Conservation (phyloP, 2,113 vertebrate species). For the Gallinago paraguaiae region DNA sequence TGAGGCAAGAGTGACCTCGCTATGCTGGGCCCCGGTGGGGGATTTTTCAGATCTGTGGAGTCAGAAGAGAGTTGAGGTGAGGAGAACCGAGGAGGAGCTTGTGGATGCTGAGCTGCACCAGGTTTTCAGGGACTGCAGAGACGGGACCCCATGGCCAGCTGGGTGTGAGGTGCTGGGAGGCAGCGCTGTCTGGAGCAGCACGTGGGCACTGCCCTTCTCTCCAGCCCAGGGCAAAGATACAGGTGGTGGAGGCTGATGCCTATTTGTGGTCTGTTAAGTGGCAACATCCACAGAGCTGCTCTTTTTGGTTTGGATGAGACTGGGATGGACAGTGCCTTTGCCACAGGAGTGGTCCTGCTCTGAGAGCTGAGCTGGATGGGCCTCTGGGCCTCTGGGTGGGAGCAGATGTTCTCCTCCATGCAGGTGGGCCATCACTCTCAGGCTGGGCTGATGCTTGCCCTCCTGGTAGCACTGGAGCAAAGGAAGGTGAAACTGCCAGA, state of each 20-base stretch:
- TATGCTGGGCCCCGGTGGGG: background rate
- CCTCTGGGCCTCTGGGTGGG: background rate
- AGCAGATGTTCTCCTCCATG: rapidly evolving
- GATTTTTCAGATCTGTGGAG: rapidly evolving
- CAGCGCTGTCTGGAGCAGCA: background rate
- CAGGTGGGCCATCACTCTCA: rapidly evolving
- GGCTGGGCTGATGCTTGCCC: background rate
- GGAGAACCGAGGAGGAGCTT: background rate
- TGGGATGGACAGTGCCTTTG: background rate
- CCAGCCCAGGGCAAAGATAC: rapidly evolving
- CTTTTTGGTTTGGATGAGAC: rapidly evolving
- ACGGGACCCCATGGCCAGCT: background rate
- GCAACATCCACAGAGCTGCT: rapidly evolving
- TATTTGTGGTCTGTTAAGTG: rapidly evolving
- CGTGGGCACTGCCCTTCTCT: background rate
- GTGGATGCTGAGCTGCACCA: background rate
- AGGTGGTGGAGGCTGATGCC: rapidly evolving
- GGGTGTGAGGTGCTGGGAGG: background rate
- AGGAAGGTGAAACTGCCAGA: background rate
- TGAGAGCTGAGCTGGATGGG: rapidly evolving
- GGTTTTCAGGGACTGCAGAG: rapidly evolving
- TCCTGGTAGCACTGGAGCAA: background rate
- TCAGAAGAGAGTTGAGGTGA: background rate
- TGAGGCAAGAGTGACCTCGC: background rate
- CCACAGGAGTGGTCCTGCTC: rapidly evolving